A percentile compares a stretch with the other conserved stretches of the same genome.
These are phyloP conservation scores for Manis pentadactyla DNA, from an alignment of 2,797 vertebrate genomes.

Conservation along the genomic window DNA sequence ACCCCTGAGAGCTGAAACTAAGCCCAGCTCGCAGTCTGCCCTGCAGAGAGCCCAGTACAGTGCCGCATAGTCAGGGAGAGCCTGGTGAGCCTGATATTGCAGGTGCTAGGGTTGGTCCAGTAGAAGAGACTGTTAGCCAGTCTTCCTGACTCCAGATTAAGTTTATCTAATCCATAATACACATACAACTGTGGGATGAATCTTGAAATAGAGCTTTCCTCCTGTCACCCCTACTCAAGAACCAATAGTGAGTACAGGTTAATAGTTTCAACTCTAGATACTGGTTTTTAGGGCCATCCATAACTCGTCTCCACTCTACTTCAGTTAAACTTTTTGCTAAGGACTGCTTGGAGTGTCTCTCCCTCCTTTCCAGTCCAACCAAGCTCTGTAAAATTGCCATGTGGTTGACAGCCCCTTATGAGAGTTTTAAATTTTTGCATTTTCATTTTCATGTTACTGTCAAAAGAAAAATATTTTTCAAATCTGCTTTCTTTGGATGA, in stretches of 20 bases:
- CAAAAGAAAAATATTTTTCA: not conserved
- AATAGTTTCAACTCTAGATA: not conserved
- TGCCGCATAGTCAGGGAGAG: not conserved
- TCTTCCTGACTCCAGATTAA: not conserved
- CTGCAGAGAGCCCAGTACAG: not conserved
- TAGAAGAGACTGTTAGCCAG: not conserved
- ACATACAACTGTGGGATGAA: not conserved
- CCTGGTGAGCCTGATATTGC: not conserved
- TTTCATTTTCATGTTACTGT: not conserved
- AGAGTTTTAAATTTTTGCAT: not conserved
- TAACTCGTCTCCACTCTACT: not conserved
- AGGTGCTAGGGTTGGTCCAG: not conserved
- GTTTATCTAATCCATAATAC: not conserved
- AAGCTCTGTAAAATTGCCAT: not conserved
- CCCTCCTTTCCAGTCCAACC: not conserved
- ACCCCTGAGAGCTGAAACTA: conserved; percentile 10
- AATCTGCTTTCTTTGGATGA: not conserved
- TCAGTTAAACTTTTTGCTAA: not conserved
- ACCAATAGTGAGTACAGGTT: not conserved
- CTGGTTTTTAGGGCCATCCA: not conserved
- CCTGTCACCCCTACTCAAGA: not conserved
- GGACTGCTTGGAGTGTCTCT: not conserved
- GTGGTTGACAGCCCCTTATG: not conserved
- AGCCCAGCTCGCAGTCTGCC: not conserved
- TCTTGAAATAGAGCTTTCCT: not conserved